Percentiles rank a stretch among this genome's conserved stretches.
These are phyloP conservation scores for Amaurobius ferox DNA, from an alignment of 2,888 invertebrate genomes.

Conservation along the genomic window DNA sequence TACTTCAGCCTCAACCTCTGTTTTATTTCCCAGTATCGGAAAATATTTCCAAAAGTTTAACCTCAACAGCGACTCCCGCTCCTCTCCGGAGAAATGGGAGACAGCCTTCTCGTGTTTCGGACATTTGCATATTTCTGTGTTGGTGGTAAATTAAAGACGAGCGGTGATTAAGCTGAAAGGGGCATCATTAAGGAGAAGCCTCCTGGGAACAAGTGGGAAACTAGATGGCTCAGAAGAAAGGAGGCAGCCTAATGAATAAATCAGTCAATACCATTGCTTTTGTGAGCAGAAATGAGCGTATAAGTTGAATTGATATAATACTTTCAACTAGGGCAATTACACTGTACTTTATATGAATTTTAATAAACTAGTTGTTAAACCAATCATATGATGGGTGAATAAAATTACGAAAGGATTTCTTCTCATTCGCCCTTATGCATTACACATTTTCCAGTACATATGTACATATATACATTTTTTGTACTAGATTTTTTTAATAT, in stretches of 20 bases:
- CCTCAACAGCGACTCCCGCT: background rate
- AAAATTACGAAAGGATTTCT: no score
- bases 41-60: slow-evolving; percentile 15
- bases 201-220: slow-evolving; percentile 1
- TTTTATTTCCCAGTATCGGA: background rate
- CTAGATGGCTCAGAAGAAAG: background rate
- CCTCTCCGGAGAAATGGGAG: background rate
- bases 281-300: no score
- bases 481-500: no score
- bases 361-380: no score
- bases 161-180: slow-evolving; percentile 3
- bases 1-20: background rate
- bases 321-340: no score
- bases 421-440: no score
- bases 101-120: slow-evolving; percentile 6
- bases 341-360: no score
- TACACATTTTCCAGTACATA: no score
- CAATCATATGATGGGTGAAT: no score
- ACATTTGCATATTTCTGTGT: slow-evolving; percentile 18
- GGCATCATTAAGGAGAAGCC: background rate
- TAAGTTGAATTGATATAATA: no score
- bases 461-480: no score
- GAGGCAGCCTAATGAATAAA: background rate
- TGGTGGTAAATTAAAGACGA: slow-evolving; percentile 16
- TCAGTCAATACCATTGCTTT: no score